Base-by-base conservation (phyloP, 1,140 invertebrate species). In the Drosophila tani region DNA sequence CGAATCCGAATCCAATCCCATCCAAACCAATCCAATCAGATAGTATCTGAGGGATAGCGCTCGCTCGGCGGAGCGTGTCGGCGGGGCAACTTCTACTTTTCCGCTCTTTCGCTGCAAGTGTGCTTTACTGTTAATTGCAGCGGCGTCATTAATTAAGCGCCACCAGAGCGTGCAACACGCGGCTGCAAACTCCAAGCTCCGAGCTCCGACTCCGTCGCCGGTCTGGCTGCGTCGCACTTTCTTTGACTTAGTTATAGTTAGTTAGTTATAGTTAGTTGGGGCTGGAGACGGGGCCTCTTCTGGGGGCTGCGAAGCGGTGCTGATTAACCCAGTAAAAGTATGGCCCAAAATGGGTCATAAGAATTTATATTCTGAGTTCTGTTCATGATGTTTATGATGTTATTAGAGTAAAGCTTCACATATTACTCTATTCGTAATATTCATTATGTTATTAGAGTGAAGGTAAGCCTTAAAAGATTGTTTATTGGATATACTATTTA, bases 71-170 rank as follows among this genome's bases (percentile, higher is more conserved):
- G 47, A 78, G 66, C 75, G 65, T 79, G 57, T 75, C 69, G 69
- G 32, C 69, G 69, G 51, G 57, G 32, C 62, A 75, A 75, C 58
- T 74, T 74, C 68, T 51, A 74, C 70, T 74, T 73, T 74, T 74
- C 70, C 70, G 55, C 69, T 71, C 45, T 50, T 71, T 69, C 45
- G 69, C 38, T 64, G 75, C 73, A 75, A 85, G 76, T 75, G 76
- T 75, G 69, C 75, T 63, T 49, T 66, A 56, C 69, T 70, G 65
- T 85, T 85, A 85, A 85, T 85, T 85, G 79, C 69, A 74, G 51
- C 53, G 29, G 59, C 81, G 75, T 62, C 85, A 90, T 91, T 90
- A 90, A 90, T 90, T 91, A 90, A 90, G 86, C 82, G 75, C 53
- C 80, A 90, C 55, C 79, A 64, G 68, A 90, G 82, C 85, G 79